Conservation (phyloP, 2,888 invertebrate genomes). For the Brenthis hecate region DNA sequence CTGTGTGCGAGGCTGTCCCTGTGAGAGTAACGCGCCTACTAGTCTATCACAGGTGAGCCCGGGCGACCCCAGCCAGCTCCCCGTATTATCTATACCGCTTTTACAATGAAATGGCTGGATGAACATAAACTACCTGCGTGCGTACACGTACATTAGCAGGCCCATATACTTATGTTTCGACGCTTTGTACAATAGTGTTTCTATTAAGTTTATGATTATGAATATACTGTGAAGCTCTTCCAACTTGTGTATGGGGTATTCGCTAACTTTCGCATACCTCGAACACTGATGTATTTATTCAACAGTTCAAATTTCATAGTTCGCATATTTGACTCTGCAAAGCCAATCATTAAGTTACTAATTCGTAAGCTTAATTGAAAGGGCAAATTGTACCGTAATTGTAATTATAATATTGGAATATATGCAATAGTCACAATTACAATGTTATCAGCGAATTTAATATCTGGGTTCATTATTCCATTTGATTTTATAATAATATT, state of each 20-base stretch:
- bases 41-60: conserved; percentile 75
- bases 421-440: conserved; percentile 6
- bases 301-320: conserved; percentile 18
- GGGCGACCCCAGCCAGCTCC: conserved; percentile 67
- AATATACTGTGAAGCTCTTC: conserved; percentile 18
- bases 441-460: background rate
- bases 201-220: conserved; percentile 15
- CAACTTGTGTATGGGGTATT: conserved; percentile 4
- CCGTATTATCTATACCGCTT: conserved; percentile 65
- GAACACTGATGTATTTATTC: conserved; percentile 9
- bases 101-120: conserved; percentile 72
- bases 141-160: conserved; percentile 57
- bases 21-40: conserved; percentile 68
- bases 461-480: background rate
- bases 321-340: background rate
- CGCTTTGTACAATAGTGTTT: conserved; percentile 44
- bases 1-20: conserved; percentile 38
- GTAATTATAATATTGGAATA: conserved; percentile 9
- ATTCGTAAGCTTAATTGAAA: conserved; percentile 11
- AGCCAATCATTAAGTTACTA: background rate
- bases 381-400: conserved; percentile 2
- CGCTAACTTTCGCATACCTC: conserved; percentile 13
- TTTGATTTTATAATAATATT: background rate
- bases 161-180: conserved; percentile 49
- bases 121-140: conserved; percentile 69